A percentile compares a stretch with the other conserved stretches of the same genome.
Conservation (phyloP, 2,888 invertebrate species). For the Andrena bicolor region DNA sequence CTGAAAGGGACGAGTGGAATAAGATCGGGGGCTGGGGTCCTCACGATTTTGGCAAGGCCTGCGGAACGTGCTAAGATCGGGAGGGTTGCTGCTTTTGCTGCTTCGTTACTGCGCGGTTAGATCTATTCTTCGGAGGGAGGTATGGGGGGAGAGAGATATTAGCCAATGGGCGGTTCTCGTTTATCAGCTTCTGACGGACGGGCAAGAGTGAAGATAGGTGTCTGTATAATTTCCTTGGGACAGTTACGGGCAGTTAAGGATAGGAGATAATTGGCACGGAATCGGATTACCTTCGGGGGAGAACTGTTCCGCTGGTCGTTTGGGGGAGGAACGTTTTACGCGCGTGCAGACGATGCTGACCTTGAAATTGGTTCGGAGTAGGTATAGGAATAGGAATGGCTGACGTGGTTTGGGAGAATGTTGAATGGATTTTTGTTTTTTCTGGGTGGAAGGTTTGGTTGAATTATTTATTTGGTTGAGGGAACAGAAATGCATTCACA, state of each 20-base stretch:
- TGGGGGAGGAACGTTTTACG: background rate
- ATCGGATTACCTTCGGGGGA: constrained; percentile 21
- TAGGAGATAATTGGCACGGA: constrained; percentile 20
- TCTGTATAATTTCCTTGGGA: constrained; percentile 9
- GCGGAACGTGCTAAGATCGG: constrained; percentile 2
- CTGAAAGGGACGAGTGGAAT: constrained; percentile 32
- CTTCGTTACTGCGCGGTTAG: constrained; percentile 23
- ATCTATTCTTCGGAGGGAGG: constrained; percentile 18
- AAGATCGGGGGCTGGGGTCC: constrained; percentile 41
- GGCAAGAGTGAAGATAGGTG: background rate
- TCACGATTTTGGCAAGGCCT: background rate
- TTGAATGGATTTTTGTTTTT: too few relatives aligned
- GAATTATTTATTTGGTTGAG: too few relatives aligned
- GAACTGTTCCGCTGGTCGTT: background rate
- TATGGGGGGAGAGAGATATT: background rate
- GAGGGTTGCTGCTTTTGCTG: constrained; percentile 27
- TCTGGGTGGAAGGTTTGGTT: too few relatives aligned
- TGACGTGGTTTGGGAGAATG: too few relatives aligned
- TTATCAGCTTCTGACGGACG: background rate
- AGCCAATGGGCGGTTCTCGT: background rate
- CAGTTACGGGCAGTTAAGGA: constrained; percentile 8
- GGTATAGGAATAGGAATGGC: too few relatives aligned
- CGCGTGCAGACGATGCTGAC: background rate
- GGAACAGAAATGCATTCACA: too few relatives aligned
- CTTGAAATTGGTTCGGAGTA: background rate